phyloP scores from a whole-genome alignment of 2,113 vertebrate genomes.

The Lates calcarifer region DNA sequence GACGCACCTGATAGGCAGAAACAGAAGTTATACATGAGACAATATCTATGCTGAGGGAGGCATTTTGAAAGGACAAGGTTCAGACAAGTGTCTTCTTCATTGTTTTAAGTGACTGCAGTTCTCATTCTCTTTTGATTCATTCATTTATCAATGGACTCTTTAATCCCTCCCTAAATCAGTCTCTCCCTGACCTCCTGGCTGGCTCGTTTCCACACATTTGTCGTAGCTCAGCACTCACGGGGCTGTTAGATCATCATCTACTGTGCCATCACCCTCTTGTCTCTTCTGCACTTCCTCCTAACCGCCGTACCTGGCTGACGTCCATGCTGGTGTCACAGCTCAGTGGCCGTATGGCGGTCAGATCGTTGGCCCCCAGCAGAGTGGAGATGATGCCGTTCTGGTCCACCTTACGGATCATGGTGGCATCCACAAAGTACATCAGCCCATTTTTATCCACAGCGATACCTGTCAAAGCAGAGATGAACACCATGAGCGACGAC shows the following conservation, averaged over 20 bases:
- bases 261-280: constrained; percentile 51
- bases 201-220: constrained; percentile 92
- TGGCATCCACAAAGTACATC: constrained; percentile 99
- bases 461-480: constrained; percentile 86
- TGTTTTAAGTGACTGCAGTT: constrained; percentile 66
- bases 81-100: constrained; percentile 53
- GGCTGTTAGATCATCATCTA: constrained; percentile 87
- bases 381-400: constrained; percentile 99
- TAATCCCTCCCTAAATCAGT: constrained; percentile 70
- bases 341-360: constrained; percentile 92
- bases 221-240: constrained; percentile 86
- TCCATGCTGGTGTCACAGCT: constrained; percentile 96
- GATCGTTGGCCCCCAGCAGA: constrained; percentile 96
- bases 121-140: constrained; percentile 59
- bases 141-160: constrained; percentile 66
- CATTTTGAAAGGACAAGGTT: constrained; percentile 50
- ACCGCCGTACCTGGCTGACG: constrained; percentile 91
- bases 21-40: constrained; percentile 36
- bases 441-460: constrained; percentile 98
- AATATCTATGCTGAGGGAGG: constrained; percentile 6
- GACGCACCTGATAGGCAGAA: constrained; percentile 88
- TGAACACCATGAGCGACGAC: constrained; percentile 51
- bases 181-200: constrained; percentile 82
- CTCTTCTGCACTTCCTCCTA: constrained; percentile 30
- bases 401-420: constrained; percentile 99